Evolutionary conservation across 2,113 vertebrate species (phyloP).

Genomic region (Caracal caracal): DNA sequence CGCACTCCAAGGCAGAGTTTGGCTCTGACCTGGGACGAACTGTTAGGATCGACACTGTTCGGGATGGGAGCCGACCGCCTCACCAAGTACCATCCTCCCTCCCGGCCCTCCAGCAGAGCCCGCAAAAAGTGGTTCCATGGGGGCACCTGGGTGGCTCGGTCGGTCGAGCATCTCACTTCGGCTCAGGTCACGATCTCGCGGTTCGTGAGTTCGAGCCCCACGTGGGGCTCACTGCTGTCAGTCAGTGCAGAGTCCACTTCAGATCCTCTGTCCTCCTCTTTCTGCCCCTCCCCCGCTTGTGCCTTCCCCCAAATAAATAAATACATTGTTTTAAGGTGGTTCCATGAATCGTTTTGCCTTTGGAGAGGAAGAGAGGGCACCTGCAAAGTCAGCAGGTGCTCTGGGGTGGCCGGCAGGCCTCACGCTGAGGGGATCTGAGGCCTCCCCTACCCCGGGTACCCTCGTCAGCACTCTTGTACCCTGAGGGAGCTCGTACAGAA

Average conservation of each 20-base stretch:
- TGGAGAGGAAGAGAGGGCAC: not conserved
- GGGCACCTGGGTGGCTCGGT: too few relatives aligned
- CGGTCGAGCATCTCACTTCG: too few relatives aligned
- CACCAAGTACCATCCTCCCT: not conserved
- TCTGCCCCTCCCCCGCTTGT: too few relatives aligned
- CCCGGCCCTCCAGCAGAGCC: not conserved
- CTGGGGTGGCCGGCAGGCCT: not conserved
- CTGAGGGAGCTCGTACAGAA: fast-evolving
- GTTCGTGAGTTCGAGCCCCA: too few relatives aligned
- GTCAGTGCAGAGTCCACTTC: too few relatives aligned
- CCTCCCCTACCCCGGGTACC: not conserved
- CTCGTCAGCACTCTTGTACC: fast-evolving
- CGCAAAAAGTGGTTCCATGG: too few relatives aligned
- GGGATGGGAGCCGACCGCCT: fast-evolving
- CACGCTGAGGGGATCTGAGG: not conserved
- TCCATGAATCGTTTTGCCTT: not conserved
- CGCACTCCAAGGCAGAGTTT: not conserved
- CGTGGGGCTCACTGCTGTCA: too few relatives aligned
- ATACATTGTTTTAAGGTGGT: too few relatives aligned
- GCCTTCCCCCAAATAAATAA: too few relatives aligned
- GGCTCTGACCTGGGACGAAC: not conserved
- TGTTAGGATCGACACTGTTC: not conserved
- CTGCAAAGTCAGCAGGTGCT: not conserved
- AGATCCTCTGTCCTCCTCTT: too few relatives aligned
- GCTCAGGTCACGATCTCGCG: too few relatives aligned